Evolutionary conservation across 2,113 vertebrate genomes (phyloP), one percentile per base, ranked within the genome.

Genomic region (Salvelinus fontinalis): DNA sequence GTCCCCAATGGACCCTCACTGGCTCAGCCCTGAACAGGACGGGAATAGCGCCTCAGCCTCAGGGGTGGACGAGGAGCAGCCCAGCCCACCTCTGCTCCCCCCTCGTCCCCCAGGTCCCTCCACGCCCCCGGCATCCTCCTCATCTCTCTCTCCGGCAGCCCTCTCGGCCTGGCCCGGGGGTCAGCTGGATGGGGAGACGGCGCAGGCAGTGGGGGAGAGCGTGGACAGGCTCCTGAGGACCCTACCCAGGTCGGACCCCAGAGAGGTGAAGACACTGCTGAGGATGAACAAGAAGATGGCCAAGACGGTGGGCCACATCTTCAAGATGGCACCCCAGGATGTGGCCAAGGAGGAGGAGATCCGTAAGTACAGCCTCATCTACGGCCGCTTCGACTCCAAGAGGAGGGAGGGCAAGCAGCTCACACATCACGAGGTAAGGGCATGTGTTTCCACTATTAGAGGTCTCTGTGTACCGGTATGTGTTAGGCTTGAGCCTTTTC

Each of bases 241-340:
- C 67, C 93, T 94, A 71, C 95, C 97, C 0, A 92, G 94, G 71
- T 95, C 96, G 0, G 94, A 96, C 59, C 84, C 93, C 0, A 89
- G 92, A 0, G 97, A 98, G 80, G 91, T 94, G 0, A 94, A 95
- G 26, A 95, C 95, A 0, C 87, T 98, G 44, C 92, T 98, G 66
- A 95, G 96, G 86, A 94, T 97, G 87, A 97, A 98, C 87, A 97
- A 97, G 93, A 99, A 98, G 88, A 86, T 99, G 87, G 96, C 96
- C 3, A 96, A 97, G 83, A 93, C 95, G 0, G 95, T 99, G 78
- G 97, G 96, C 1, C 97, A 98, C 89, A 97, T 99, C 86, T 98
- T 98, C 89, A 95, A 95, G 79, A 94, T 97, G 93, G 95, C 92
- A 20, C 92, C 95, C 0, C 93, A 94, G 0, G 95, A 97, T 78